These are phyloP conservation scores for Halcyon senegalensis DNA, from an alignment of 2,113 vertebrate genomes.

Conservation along the genomic window DNA sequence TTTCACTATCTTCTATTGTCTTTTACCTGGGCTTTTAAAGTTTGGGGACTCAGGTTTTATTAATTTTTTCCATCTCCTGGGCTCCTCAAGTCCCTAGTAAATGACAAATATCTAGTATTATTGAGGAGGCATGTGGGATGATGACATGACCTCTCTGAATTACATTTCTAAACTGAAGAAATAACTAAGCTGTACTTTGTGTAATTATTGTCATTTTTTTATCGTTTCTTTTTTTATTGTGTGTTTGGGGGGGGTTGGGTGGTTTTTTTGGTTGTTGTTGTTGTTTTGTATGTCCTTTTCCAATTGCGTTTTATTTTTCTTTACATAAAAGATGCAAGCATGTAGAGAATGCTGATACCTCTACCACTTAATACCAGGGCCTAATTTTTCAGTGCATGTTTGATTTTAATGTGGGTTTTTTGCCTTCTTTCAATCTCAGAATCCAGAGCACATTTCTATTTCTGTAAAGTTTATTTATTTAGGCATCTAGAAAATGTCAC, in stretches of 20 bases:
- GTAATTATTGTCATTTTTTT: not conserved
- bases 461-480: constrained; percentile 26
- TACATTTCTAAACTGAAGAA: not conserved
- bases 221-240: not conserved
- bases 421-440: not conserved
- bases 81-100: not conserved
- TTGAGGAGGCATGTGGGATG: not conserved
- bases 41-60: not conserved
- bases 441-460: not conserved
- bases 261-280: not conserved
- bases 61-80: not conserved
- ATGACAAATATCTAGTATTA: not conserved
- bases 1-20: not conserved
- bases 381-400: not conserved
- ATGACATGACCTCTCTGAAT: not conserved
- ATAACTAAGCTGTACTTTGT: not conserved
- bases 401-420: not conserved
- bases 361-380: not conserved
- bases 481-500: not conserved
- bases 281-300: not conserved
- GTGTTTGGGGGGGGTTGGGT: too few species aligned
- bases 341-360: not conserved
- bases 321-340: not conserved
- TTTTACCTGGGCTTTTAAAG: not conserved
- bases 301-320: not conserved